These are phyloP conservation scores for Brachyhypopomus gauderio DNA, from an alignment of 2,113 vertebrate genomes.

Conservation along the genomic window DNA sequence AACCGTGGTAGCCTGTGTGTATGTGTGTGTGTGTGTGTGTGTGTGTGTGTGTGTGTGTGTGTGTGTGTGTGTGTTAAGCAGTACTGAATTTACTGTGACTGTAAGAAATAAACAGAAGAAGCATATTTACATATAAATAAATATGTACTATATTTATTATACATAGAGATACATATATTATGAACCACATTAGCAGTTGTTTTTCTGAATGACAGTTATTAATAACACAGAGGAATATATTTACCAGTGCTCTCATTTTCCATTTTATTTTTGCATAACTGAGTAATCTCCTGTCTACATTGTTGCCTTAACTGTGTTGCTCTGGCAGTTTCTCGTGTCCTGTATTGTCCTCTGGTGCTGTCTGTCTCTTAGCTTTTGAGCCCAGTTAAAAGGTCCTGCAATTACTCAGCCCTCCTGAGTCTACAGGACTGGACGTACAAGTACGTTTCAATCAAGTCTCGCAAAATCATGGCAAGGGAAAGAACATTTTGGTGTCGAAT, in stretches of 20 bases:
- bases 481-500: no score
- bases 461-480: no score
- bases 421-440: no score
- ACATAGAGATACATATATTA: constrained; percentile 61
- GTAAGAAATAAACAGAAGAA: constrained; percentile 53
- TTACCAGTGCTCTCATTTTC: constrained; percentile 49
- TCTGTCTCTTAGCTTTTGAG: constrained; percentile 18
- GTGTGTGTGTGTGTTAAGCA: constrained; percentile 58
- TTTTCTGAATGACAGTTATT: constrained; percentile 56
- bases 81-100: constrained; percentile 61
- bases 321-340: constrained; percentile 57
- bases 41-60: constrained; percentile 47
- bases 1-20: constrained; percentile 65
- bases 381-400: background rate
- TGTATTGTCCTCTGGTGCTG: constrained; percentile 42
- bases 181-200: constrained; percentile 53
- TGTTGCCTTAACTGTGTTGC: constrained; percentile 60
- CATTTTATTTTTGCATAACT: constrained; percentile 58
- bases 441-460: no score
- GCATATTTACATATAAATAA: constrained; percentile 48
- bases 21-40: constrained; percentile 27
- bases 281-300: constrained; percentile 62
- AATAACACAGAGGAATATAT: constrained; percentile 57
- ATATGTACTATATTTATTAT: constrained; percentile 62
- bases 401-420: no score